phyloP scores from a whole-genome alignment of 2,113 vertebrate genomes.

The Hemibagrus wyckioides region DNA sequence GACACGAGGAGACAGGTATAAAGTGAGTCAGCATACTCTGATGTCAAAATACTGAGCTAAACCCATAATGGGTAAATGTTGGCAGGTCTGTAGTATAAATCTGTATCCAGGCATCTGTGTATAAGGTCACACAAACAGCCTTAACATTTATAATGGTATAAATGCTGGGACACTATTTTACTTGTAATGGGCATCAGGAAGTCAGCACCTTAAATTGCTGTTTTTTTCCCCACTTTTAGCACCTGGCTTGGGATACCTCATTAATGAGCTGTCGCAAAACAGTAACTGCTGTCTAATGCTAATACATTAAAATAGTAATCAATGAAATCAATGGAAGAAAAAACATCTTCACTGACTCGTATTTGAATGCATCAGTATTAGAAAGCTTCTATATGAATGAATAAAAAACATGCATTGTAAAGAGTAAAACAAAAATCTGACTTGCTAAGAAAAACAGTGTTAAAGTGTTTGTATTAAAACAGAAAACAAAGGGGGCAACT shows the following conservation, averaged over 20 bases:
- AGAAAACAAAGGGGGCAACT: not conserved
- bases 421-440: slow-evolving; percentile 67
- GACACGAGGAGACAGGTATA: not conserved
- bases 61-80: not conserved
- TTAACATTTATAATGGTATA: slow-evolving; percentile 57
- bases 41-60: not conserved
- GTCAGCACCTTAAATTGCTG: slow-evolving; percentile 81
- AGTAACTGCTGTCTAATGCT: not conserved
- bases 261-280: not conserved
- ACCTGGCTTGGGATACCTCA: not conserved
- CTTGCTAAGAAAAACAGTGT: not conserved
- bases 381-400: slow-evolving; percentile 14
- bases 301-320: not conserved
- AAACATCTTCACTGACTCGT: slow-evolving; percentile 70
- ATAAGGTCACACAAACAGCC: slow-evolving; percentile 50
- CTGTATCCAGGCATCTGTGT: not conserved
- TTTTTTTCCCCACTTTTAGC: not conserved
- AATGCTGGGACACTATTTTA: slow-evolving; percentile 26
- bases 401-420: slow-evolving; percentile 50
- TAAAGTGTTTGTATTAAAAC: not conserved
- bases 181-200: slow-evolving; percentile 73
- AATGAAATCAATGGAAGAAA: not conserved
- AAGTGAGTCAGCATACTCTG: not conserved
- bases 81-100: not conserved
- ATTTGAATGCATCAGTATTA: slow-evolving; percentile 60